These are phyloP conservation scores for Steinernema khuongi DNA, from an alignment of 1,140 invertebrate genomes.

Conservation along the genomic window DNA sequence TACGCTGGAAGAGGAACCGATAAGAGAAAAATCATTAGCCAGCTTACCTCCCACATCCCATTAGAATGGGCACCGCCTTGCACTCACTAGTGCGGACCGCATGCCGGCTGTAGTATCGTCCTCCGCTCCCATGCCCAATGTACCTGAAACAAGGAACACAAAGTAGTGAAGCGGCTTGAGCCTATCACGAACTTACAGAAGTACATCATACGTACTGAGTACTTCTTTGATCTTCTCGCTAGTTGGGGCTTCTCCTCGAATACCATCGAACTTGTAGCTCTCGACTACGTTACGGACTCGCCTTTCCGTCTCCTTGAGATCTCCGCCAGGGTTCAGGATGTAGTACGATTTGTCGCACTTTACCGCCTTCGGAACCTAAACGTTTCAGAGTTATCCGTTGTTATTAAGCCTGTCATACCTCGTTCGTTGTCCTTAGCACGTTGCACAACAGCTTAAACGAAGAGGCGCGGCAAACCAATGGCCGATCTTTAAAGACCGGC, in stretches of 20 bases:
- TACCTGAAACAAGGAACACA: slow-evolving; percentile 37
- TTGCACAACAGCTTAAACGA: slow-evolving; percentile 41
- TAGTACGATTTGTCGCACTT: slow-evolving; percentile 47
- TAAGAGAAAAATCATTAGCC: slow-evolving; percentile 9
- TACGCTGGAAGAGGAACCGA: slow-evolving; percentile 39
- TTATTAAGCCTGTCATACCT: background rate
- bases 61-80: slow-evolving; percentile 46
- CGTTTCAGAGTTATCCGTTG: background rate
- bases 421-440: slow-evolving; percentile 19
- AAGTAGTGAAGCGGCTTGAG: slow-evolving; percentile 20
- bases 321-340: slow-evolving; percentile 50
- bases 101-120: slow-evolving; percentile 33
- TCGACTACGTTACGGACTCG: slow-evolving; percentile 36
- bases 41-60: slow-evolving; percentile 51
- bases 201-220: slow-evolving; percentile 40
- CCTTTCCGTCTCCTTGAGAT: slow-evolving; percentile 46
- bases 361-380: slow-evolving; percentile 44
- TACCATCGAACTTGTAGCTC: slow-evolving; percentile 40
- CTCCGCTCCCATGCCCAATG: slow-evolving; percentile 51
- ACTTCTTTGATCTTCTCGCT: slow-evolving; percentile 30
- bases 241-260: slow-evolving; percentile 38
- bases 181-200: slow-evolving; percentile 50
- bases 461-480: slow-evolving; percentile 18
- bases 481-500: slow-evolving; percentile 16
- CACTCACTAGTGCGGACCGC: slow-evolving; percentile 37